These are phyloP conservation scores for Parnassius mnemosyne DNA, from an alignment of 2,888 invertebrate genomes.

Conservation along the genomic window DNA sequence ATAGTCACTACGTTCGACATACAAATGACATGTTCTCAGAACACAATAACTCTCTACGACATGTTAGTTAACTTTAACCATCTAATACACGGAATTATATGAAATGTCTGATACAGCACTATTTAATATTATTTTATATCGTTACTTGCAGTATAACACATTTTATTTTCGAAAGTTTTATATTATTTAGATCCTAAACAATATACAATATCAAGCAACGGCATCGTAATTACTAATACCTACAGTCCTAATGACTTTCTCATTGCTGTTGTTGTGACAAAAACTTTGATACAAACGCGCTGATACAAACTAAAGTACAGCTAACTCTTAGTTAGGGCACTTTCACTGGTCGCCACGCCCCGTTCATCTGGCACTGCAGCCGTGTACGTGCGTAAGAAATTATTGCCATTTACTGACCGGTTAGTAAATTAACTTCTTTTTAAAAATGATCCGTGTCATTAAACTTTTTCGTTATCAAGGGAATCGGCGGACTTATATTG, in stretches of 20 bases:
- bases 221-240: neutral
- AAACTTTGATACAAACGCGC: slow-evolving; percentile 5
- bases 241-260: slow-evolving; percentile 15
- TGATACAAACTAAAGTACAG: slow-evolving; percentile 48
- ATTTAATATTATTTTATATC: no score
- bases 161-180: no score
- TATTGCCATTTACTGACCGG: slow-evolving; percentile 25
- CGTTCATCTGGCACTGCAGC: slow-evolving; percentile 50
- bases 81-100: no score
- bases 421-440: slow-evolving; percentile 29
- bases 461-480: slow-evolving; percentile 11
- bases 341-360: slow-evolving; percentile 60
- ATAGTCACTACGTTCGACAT: no score
- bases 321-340: slow-evolving; percentile 60
- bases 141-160: no score
- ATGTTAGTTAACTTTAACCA: no score
- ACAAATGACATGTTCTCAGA: no score
- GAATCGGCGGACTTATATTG: neutral
- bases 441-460: slow-evolving; percentile 17
- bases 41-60: no score
- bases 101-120: no score
- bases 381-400: slow-evolving; percentile 27
- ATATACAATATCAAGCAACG: neutral
- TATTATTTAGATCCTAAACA: no score
- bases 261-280: slow-evolving; percentile 11